Conservation (phyloP, 35 echinoderm and acorn worm genomes). For the Stichopus chloronotus region DNA sequence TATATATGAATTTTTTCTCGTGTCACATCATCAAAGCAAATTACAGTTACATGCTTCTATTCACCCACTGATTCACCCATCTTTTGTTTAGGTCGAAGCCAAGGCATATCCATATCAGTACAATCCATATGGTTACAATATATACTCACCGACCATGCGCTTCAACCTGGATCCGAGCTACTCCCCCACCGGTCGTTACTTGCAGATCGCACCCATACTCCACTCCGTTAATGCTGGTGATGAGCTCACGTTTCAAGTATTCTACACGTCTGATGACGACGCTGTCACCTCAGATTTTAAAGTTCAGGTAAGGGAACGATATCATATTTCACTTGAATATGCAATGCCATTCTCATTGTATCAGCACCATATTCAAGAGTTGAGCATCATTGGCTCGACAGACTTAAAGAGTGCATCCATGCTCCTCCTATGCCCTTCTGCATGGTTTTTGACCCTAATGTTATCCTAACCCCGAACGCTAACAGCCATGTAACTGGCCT, state of each 20-base stretch:
- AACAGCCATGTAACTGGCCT: too few relatives aligned
- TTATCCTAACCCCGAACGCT: too few relatives aligned
- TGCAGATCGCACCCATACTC: conserved; percentile 15
- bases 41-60: too few relatives aligned
- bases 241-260: neutral
- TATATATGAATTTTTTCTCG: too few relatives aligned
- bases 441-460: too few relatives aligned
- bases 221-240: conserved; percentile 14
- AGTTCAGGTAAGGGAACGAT: neutral
- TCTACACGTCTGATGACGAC: conserved; percentile 25
- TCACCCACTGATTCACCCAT: neutral
- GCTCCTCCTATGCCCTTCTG: too few relatives aligned
- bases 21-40: too few relatives aligned
- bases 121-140: neutral
- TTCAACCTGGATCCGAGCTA: neutral
- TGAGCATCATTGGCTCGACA: too few relatives aligned
- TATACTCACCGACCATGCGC: neutral
- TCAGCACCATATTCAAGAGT: too few relatives aligned
- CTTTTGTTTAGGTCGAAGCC: neutral
- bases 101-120: neutral
- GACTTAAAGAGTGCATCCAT: too few relatives aligned
- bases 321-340: too few relatives aligned
- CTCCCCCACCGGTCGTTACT: conserved; percentile 3
- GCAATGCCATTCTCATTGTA: too few relatives aligned
- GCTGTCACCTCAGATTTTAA: neutral